Evolutionary conservation across 2,888 invertebrate genomes (phyloP).

Genomic region (Cabera pusaria): DNA sequence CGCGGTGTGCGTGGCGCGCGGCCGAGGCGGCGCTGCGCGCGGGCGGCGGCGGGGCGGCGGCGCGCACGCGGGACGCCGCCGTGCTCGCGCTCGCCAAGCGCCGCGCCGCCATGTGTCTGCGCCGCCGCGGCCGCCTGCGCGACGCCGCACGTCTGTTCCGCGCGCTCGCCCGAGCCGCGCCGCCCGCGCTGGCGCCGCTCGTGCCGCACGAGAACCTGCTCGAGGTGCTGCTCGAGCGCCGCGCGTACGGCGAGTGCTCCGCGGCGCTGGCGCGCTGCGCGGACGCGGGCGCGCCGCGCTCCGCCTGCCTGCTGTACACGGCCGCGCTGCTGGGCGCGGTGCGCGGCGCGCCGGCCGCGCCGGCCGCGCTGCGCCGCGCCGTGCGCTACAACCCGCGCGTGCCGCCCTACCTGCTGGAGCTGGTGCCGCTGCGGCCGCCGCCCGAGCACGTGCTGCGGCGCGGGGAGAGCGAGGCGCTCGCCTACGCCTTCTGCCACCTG

Average conservation of each 20-base stretch:
- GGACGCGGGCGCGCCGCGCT: conserved; percentile 96
- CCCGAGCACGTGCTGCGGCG: conserved; percentile 98
- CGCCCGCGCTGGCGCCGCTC: conserved; percentile 96
- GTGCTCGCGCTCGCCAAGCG: conserved; percentile 97
- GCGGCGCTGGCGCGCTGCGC: conserved; percentile 85
- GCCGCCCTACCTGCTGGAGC: conserved; percentile 97
- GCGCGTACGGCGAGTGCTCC: conserved; percentile 94
- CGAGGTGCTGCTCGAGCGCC: conserved; percentile 97
- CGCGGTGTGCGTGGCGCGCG: conserved; percentile 95
- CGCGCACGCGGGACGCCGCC: conserved; percentile 95
- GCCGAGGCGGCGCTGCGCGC: conserved; percentile 94
- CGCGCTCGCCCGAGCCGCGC: conserved; percentile 97
- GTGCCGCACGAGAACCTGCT: conserved; percentile 96
- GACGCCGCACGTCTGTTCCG: conserved; percentile 98
- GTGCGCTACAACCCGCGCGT: conserved; percentile 99
- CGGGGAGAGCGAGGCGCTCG: conserved; percentile 98
- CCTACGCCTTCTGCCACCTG: conserved; percentile 98
- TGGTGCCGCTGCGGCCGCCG: conserved; percentile 96
- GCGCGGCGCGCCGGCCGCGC: conserved; percentile 92
- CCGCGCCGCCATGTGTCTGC: conserved; percentile 98
- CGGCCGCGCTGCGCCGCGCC: conserved; percentile 89
- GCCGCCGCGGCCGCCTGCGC: conserved; percentile 95
- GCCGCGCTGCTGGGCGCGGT: conserved; percentile 97
- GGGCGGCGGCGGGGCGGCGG: conserved; percentile 93
- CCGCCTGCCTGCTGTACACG: conserved; percentile 97